These are phyloP conservation scores for Rhineura floridana DNA, from an alignment of 2,113 vertebrate genomes.

Conservation along the genomic window DNA sequence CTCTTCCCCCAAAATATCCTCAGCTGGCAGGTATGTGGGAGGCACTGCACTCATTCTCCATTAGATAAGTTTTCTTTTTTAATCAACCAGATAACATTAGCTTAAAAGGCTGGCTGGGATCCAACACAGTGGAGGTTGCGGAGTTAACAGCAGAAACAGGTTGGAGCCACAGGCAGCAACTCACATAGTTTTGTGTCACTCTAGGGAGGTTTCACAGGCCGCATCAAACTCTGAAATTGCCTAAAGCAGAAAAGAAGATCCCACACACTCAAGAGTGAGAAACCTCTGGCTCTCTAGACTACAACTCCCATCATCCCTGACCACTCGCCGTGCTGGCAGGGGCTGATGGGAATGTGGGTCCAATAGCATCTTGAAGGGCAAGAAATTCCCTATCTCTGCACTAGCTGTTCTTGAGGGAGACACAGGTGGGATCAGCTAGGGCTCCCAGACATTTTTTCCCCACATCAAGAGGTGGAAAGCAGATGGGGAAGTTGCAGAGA, in stretches of 20 bases:
- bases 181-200: neutral
- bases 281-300: neutral
- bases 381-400: neutral
- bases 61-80: constrained; percentile 5
- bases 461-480: neutral
- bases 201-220: neutral
- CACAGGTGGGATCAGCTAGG: neutral
- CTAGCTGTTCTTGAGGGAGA: neutral
- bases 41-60: constrained; percentile 10
- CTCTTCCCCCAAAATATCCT: constrained; percentile 13
- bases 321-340: neutral
- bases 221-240: neutral
- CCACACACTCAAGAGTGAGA: no score
- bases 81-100: constrained; percentile 9
- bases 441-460: neutral
- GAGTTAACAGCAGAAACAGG: neutral
- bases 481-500: no score
- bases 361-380: no score
- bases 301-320: neutral
- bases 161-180: neutral
- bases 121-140: neutral
- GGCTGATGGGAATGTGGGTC: no score
- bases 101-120: constrained; percentile 24
- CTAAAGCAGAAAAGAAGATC: neutral
- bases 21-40: constrained; percentile 26